phyloP scores from a whole-genome alignment of 2,888 invertebrate species.

The Temnothorax ravouxi region DNA sequence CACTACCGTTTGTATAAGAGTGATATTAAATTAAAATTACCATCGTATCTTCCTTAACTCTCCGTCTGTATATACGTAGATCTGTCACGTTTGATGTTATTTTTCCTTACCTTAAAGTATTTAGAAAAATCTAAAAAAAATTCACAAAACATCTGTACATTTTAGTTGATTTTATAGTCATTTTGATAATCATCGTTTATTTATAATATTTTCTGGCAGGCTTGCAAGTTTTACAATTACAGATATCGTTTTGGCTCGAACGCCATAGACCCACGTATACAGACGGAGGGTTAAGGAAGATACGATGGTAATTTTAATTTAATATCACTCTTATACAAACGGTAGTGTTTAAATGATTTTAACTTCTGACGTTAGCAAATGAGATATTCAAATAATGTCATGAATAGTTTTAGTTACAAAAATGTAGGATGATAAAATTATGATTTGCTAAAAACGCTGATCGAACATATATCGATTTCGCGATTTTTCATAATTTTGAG shows the following conservation, averaged over 20 bases:
- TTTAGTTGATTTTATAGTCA: not conserved
- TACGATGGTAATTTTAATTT: conserved; percentile 34
- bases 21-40: conserved; percentile 18
- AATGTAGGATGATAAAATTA: not conserved
- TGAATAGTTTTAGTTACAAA: not conserved
- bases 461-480: too few relatives aligned
- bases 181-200: too few relatives aligned
- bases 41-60: not conserved
- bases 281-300: not conserved
- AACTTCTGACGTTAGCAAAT: not conserved
- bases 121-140: too few relatives aligned
- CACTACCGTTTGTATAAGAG: not conserved
- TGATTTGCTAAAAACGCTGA: not conserved
- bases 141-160: not conserved
- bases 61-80: too few relatives aligned
- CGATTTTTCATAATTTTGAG: too few relatives aligned
- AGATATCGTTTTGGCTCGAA: too few relatives aligned
- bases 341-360: not conserved
- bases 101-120: too few relatives aligned
- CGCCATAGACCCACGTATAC: too few relatives aligned
- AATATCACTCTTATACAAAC: not conserved
- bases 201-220: too few relatives aligned
- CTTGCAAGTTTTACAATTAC: too few relatives aligned
- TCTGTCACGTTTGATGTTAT: too few relatives aligned
- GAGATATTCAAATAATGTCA: not conserved